A percentile compares a stretch with the other conserved stretches of the same genome.
Evolutionary conservation across 2,888 invertebrate species (phyloP).

Genomic region (Mythimna impura): DNA sequence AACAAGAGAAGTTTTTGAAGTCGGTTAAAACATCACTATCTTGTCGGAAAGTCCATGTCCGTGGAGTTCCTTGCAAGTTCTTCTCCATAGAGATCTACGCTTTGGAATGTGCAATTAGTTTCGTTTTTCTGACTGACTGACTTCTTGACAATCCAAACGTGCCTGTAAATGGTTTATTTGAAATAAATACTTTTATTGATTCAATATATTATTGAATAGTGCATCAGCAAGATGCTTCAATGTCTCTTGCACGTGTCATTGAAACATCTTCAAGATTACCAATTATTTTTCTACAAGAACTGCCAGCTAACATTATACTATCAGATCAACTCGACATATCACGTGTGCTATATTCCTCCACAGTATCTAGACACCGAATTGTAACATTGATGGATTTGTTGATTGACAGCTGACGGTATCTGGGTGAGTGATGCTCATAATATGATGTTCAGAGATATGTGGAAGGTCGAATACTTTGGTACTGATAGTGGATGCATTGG

Average conservation of each 20-base stretch:
- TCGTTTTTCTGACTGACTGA: too few species aligned
- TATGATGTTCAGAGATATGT: slow-evolving; percentile 47
- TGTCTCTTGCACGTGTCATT: neutral
- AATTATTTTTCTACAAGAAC: neutral
- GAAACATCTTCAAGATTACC: slow-evolving; percentile 2
- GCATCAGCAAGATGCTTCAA: neutral
- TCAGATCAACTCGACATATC: slow-evolving; percentile 32
- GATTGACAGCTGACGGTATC: slow-evolving; percentile 66
- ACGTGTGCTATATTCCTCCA: slow-evolving; percentile 31
- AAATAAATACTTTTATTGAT: too few species aligned
- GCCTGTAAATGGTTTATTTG: too few species aligned
- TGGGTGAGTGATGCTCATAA: slow-evolving; percentile 46
- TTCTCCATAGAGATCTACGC: too few species aligned
- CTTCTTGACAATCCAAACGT: too few species aligned
- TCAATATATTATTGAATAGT: neutral
- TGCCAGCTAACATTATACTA: neutral
- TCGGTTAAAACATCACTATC: neutral
- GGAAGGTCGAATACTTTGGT: slow-evolving; percentile 31
- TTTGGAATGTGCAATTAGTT: too few species aligned
- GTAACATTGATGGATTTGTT: slow-evolving; percentile 65
- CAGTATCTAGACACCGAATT: slow-evolving; percentile 57
- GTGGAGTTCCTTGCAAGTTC: too few species aligned
- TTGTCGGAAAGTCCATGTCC: neutral
- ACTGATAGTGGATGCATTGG: slow-evolving; percentile 39
- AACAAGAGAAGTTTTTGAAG: neutral